Base-by-base conservation (phyloP, 2,797 vertebrate genomes). In the Brotula barbata region DNA sequence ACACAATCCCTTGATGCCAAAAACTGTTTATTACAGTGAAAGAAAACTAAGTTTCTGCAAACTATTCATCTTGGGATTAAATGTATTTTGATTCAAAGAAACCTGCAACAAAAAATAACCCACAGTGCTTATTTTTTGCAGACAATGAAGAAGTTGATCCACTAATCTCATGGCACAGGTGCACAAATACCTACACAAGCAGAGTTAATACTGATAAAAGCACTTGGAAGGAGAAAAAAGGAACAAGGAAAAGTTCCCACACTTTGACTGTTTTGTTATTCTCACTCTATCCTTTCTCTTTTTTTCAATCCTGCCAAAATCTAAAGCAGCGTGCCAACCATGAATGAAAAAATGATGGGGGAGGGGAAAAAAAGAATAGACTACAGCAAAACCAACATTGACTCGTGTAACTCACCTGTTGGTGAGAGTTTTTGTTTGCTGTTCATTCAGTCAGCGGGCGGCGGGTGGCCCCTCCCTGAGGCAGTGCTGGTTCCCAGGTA, bases 401-500 rank as follows among this genome's bases (percentile, higher is more conserved):
- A 90, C 90, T 92, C 85, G 88, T 91, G 89, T 88, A 89, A 89
- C 91, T 91, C 90, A 91, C 90, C 90, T 92, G 90, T 88, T 87
- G 85, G 81, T 81, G 74, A 85, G 82, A 87, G 85, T 81, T 89
- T 89, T 90, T 90, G 87, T 92, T 89, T 89, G 77, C 85, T 80
- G 84, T 90, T 90, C 89, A 89, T 91, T 91, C 75, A 88, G 73
- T 73, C 70, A 83, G 85, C 74, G 41, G 80, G 78, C 71, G 53
- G 78, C 63, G 63, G 69, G 75, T 54, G 70, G 89, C 85, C 85
- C 86, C 88, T 90, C 91, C 92, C 89, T 83, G 68, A 85, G 86
- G 84, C 81, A 70, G 80, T 78, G 80, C 82, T 56, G 87, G 83
- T 89, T 90, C 87, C 82, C 90, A 92, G 91, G 89, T 91, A 89